phyloP scores from a whole-genome alignment of 2,113 vertebrate species.

The Tenebrosternarchus preto region DNA sequence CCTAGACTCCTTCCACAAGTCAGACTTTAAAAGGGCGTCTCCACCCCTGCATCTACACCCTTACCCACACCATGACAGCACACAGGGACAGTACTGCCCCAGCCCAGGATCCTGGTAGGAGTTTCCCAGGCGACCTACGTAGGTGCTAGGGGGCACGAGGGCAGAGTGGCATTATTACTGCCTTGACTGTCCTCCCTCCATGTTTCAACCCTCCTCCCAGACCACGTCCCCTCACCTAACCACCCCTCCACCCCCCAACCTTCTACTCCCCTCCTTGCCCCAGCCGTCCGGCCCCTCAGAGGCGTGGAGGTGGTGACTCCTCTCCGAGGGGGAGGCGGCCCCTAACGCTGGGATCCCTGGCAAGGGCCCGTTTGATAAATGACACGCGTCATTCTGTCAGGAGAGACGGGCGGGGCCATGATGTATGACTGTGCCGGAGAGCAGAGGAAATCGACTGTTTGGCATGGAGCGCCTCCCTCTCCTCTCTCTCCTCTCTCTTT shows the following conservation, averaged over 20 bases:
- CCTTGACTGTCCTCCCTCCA: constrained; percentile 43
- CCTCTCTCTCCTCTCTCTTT: constrained; percentile 29
- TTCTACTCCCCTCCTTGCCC: constrained; percentile 35
- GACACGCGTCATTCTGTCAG: constrained; percentile 98
- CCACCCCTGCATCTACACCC: not conserved
- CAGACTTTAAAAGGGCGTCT: too few relatives aligned
- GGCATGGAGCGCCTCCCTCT: constrained; percentile 79
- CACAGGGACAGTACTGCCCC: constrained; percentile 22
- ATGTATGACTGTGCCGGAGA: constrained; percentile 91
- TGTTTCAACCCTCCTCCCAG: constrained; percentile 42
- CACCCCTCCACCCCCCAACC: constrained; percentile 35
- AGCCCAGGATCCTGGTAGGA: constrained; percentile 17
- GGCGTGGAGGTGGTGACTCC: constrained; percentile 56
- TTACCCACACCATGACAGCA: not conserved
- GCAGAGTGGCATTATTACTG: constrained; percentile 45
- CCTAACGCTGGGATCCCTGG: constrained; percentile 73
- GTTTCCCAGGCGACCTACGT: constrained; percentile 37
- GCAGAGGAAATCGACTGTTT: constrained; percentile 99
- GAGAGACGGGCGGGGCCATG: constrained; percentile 96
- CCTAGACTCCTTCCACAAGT: not conserved
- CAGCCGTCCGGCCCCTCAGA: constrained; percentile 49
- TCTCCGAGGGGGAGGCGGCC: constrained; percentile 67
- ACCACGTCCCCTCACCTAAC: constrained; percentile 30
- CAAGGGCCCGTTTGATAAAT: constrained; percentile 94
- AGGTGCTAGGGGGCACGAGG: constrained; percentile 51